Evolutionary conservation across 2,888 invertebrate genomes (phyloP), one percentile per base, ranked within the genome.

Genomic region (Eupithecia insigniata): DNA sequence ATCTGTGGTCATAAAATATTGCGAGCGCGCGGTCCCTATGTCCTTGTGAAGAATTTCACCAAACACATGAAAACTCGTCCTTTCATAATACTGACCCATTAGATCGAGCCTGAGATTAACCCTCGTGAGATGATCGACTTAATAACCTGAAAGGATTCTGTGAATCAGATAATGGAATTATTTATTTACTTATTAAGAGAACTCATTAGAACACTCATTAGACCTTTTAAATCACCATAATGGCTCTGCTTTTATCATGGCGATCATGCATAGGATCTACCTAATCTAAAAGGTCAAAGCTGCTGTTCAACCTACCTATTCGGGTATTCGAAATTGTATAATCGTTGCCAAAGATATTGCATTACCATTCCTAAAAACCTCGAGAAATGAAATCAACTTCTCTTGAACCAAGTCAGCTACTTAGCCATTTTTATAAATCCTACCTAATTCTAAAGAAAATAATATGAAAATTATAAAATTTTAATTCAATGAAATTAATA

Each of bases 1-100:
- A 89, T 90, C 89, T 89, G 88, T 78, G 83, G 84, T 81, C 83
- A 84, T 90, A 90, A 90, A 90, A 89, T 83, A 81, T 77, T 80
- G 80, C 76, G 74, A 71, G 78, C 80, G 74, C 79, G 73, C 75
- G 81, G 82, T 32, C 30, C 30, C n/a, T 28, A 5, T 22, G 81
- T 86, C 82, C 82, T 78, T 75, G 73, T 72, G 79, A 79, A 72
- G 80, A 73, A 68, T 75, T 74, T 70, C 62, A 70, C 64, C 51
- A 51, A 66, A 68, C 67, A 72, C 69, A 70, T 43, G 68, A 65
- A 39, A 69, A 62, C 73, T 39, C 36, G 68, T 67, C 67, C 62
- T 69, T 65, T 55, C 64, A 66, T 62, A 60, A 66, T 62, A 67
- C 78, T 80, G 77, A 76, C 77, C 78, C 75, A 77, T 70, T 77